A percentile compares a stretch with the other conserved stretches of the same genome.
Evolutionary conservation across 2,113 vertebrate genomes (phyloP).

Genomic region (Odontophorus gujanensis): DNA sequence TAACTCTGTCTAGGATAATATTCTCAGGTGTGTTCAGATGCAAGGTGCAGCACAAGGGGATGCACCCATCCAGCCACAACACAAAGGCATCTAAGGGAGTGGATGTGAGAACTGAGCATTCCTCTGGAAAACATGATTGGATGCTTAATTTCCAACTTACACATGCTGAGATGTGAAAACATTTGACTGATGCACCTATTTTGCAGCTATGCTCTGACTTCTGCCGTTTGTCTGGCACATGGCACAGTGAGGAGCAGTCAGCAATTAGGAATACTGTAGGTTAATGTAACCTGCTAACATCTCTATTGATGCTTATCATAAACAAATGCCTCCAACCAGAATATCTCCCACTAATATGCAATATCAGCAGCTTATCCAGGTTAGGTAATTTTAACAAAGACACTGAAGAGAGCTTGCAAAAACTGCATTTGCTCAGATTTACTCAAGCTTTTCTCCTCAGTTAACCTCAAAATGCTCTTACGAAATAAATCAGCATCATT

Average conservation of each 20-base stretch:
- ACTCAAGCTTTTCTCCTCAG: neutral
- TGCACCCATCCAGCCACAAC: neutral
- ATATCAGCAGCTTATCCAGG: neutral
- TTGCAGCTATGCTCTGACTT: neutral
- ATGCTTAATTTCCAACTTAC: neutral
- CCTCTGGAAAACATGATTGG: neutral
- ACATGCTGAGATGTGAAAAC: neutral
- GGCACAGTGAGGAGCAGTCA: neutral
- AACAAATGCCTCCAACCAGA: neutral
- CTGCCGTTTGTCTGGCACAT: neutral
- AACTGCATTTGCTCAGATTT: neutral
- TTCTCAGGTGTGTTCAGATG: neutral
- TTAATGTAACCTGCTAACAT: neutral
- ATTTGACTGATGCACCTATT: neutral
- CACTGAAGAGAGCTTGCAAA: neutral
- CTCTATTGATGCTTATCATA: neutral
- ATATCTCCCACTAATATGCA: neutral
- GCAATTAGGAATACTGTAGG: neutral
- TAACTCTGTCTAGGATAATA: neutral
- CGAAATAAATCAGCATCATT: neutral
- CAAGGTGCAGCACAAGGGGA: neutral
- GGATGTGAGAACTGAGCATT: neutral
- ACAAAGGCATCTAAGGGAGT: neutral
- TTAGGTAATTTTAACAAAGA: neutral
- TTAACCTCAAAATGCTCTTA: neutral